A percentile compares a stretch with the other conserved stretches of the same genome.
Conservation (phyloP, 2,113 vertebrate genomes). For the Microtus pennsylvanicus region DNA sequence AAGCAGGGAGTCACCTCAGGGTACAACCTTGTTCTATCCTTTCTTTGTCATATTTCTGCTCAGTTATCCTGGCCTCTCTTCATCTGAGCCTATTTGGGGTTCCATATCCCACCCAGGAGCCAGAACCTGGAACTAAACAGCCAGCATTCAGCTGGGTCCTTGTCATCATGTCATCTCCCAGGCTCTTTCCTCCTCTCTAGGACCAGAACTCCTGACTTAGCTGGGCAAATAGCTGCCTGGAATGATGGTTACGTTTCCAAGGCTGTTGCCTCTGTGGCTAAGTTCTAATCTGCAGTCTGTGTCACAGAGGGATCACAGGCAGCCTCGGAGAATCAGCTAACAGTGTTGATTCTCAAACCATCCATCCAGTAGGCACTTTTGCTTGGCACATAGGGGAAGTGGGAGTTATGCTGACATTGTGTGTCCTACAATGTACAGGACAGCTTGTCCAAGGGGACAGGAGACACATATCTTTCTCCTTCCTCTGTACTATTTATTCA, state of each 20-base stretch:
- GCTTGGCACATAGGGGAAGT: background rate
- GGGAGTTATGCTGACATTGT: background rate
- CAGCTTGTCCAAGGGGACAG: background rate
- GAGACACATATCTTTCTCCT: background rate
- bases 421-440: background rate
- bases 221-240: background rate
- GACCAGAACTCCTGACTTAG: background rate
- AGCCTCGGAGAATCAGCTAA: background rate
- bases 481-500: background rate
- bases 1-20: background rate
- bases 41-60: conserved; percentile 26
- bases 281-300: background rate
- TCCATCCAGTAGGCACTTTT: background rate
- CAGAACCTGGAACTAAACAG: background rate
- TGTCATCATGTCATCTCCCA: background rate
- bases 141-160: background rate
- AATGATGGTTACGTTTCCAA: background rate
- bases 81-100: background rate
- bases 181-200: background rate
- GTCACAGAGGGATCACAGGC: background rate
- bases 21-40: background rate
- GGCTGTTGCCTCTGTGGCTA: background rate
- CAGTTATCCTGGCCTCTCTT: background rate
- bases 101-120: background rate
- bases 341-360: background rate